A percentile compares a stretch with the other conserved stretches of the same genome.
Evolutionary conservation across 2,888 invertebrate species (phyloP).

Genomic region (Ectemnius lituratus): DNA sequence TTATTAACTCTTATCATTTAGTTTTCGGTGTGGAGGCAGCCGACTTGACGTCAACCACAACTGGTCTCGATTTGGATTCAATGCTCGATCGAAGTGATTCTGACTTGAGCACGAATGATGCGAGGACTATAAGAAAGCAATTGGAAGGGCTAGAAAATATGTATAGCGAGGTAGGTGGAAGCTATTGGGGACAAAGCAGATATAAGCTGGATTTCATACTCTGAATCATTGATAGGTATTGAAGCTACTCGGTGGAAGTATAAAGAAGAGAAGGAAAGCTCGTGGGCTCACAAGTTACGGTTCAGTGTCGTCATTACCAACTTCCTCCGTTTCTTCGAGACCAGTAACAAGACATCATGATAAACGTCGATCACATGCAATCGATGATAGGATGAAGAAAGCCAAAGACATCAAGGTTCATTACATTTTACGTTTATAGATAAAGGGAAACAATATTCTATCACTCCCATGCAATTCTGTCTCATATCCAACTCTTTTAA

Average conservation of each 20-base stretch:
- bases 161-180: slow-evolving; percentile 86
- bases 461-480: background rate
- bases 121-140: slow-evolving; percentile 88
- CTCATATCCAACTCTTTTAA: background rate
- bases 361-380: slow-evolving; percentile 82
- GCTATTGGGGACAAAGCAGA: background rate
- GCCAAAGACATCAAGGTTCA: slow-evolving; percentile 84
- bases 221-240: slow-evolving; percentile 78
- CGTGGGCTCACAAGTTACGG: slow-evolving; percentile 81
- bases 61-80: slow-evolving; percentile 88
- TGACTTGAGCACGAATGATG: slow-evolving; percentile 87
- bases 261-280: slow-evolving; percentile 78
- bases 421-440: background rate
- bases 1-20: slow-evolving; percentile 61
- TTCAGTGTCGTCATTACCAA: slow-evolving; percentile 90
- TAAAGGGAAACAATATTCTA: no score
- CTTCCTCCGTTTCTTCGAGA: slow-evolving; percentile 89
- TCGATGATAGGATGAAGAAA: slow-evolving; percentile 86
- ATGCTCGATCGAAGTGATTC: slow-evolving; percentile 89
- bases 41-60: slow-evolving; percentile 89
- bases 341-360: slow-evolving; percentile 83
- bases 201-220: background rate
- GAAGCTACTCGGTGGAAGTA: slow-evolving; percentile 80
- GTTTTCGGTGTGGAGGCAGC: slow-evolving; percentile 87
- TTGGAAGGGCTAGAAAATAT: slow-evolving; percentile 90